Conservation (phyloP, 37 sponge, comb jelly and placozoan species). For the Tethya wilhelma region DNA sequence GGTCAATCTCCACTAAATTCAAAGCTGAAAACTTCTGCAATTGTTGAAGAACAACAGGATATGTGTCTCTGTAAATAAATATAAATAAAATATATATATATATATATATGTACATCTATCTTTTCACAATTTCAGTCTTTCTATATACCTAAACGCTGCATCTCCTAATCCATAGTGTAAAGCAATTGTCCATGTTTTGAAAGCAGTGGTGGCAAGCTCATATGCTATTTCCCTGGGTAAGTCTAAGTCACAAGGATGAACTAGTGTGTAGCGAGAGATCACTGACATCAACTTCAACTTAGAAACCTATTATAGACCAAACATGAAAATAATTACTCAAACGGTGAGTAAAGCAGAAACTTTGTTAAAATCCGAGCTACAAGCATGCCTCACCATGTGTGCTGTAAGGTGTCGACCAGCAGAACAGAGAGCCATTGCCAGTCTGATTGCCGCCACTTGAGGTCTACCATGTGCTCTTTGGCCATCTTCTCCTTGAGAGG, state of each 20-base stretch:
- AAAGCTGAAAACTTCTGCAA: conserved; percentile 14
- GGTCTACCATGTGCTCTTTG: conserved; percentile 10
- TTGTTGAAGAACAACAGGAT: conserved; percentile 41
- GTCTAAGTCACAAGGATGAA: conserved; percentile 30
- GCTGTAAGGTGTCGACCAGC: conserved; percentile 70
- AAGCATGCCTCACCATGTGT: conserved; percentile 52
- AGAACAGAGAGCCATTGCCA: conserved; percentile 53
- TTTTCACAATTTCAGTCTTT: not conserved
- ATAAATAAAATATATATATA: not conserved
- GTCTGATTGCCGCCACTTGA: conserved; percentile 52
- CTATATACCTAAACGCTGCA: conserved; percentile 40
- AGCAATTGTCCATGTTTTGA: conserved; percentile 44
- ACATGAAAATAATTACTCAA: not conserved
- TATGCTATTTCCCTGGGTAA: conserved; percentile 18
- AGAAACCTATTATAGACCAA: conserved; percentile 20
- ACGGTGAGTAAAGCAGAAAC: not conserved
- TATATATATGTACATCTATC: not conserved
- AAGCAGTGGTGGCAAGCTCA: conserved; percentile 3
- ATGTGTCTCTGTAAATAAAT: conserved; percentile 34
- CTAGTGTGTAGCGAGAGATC: conserved; percentile 33
- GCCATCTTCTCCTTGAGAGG: not conserved
- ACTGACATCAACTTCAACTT: conserved; percentile 35
- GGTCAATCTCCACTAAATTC: not conserved
- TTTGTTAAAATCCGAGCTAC: not conserved
- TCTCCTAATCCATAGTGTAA: conserved; percentile 51